phyloP scores from a whole-genome alignment of 2,113 vertebrate genomes.

The Aspidoscelis tigris region DNA sequence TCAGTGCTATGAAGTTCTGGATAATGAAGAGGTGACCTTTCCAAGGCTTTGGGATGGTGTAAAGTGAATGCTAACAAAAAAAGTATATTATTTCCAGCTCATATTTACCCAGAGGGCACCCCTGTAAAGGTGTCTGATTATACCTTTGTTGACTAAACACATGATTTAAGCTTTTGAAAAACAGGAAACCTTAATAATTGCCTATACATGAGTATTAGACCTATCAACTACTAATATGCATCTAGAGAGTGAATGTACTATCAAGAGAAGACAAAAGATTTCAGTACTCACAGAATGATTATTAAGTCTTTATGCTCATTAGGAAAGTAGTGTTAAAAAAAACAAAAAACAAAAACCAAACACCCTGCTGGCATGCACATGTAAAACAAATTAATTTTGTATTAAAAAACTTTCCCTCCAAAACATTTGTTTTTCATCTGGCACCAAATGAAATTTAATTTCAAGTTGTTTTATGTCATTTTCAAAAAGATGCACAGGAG shows the following conservation, averaged over 20 bases:
- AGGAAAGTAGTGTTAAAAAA: conserved; percentile 45
- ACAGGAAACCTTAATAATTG: background rate
- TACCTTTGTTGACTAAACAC: too few species aligned
- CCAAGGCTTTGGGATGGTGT: too few species aligned
- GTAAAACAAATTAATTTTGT: conserved; percentile 77
- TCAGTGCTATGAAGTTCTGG: too few species aligned
- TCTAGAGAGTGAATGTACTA: background rate
- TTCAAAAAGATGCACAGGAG: conserved; percentile 79
- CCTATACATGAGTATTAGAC: background rate
- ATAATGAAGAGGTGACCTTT: too few species aligned
- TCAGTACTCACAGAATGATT: conserved; percentile 8
- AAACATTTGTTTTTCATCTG: conserved; percentile 82
- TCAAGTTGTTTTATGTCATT: conserved; percentile 80
- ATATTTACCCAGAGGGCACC: too few species aligned
- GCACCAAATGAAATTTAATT: conserved; percentile 81
- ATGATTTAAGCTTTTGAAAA: background rate
- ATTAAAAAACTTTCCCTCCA: conserved; percentile 74
- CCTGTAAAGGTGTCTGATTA: too few species aligned
- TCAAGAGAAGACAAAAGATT: conserved; percentile 29
- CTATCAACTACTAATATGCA: conserved; percentile 2
- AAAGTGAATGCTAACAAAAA: too few species aligned
- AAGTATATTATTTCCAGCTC: too few species aligned
- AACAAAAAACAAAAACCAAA: background rate
- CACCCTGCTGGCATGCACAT: conserved; percentile 73
- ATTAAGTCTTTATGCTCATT: conserved; percentile 64